Evolutionary conservation across 2,888 invertebrate genomes (phyloP).

Genomic region (Drosophila meridionalis): DNA sequence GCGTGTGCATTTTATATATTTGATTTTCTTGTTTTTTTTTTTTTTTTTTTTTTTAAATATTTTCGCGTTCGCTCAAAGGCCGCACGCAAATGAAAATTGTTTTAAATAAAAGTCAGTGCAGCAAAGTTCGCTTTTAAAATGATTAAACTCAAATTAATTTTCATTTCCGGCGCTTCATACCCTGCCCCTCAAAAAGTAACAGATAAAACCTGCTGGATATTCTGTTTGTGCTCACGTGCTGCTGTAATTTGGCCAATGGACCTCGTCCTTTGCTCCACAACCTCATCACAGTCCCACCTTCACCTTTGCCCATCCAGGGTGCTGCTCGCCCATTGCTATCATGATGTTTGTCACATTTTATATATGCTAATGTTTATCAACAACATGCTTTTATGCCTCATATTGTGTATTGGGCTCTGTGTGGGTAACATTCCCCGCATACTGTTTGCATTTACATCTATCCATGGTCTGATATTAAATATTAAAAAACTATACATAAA

Average conservation of each 20-base stretch:
- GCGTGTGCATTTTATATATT: conserved; percentile 45
- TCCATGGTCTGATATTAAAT: conserved; percentile 70
- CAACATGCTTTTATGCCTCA: conserved; percentile 68
- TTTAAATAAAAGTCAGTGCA: conserved; percentile 74
- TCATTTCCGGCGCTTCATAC: conserved; percentile 33
- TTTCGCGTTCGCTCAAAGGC: conserved; percentile 47
- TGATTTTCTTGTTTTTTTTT: conserved; percentile 46
- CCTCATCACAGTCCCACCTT: not conserved
- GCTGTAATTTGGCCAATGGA: conserved; percentile 50
- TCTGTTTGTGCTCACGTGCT: conserved; percentile 12
- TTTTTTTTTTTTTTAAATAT: conserved; percentile 1
- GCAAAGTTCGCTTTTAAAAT: conserved; percentile 75
- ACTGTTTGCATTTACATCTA: conserved; percentile 56
- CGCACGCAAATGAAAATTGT: conserved; percentile 66
- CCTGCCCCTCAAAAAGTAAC: not conserved
- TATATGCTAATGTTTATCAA: conserved; percentile 79
- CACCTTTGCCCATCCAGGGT: not conserved
- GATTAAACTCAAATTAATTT: conserved; percentile 78
- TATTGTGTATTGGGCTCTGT: conserved; percentile 29
- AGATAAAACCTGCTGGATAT: conserved; percentile 13
- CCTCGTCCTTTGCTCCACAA: conserved; percentile 11
- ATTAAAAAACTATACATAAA: conserved; percentile 79
- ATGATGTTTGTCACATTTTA: conserved; percentile 73
- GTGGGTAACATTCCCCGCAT: conserved; percentile 6
- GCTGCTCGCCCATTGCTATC: conserved; percentile 30